Conservation (phyloP, 2,113 vertebrate genomes). For the Cebus imitator region DNA sequence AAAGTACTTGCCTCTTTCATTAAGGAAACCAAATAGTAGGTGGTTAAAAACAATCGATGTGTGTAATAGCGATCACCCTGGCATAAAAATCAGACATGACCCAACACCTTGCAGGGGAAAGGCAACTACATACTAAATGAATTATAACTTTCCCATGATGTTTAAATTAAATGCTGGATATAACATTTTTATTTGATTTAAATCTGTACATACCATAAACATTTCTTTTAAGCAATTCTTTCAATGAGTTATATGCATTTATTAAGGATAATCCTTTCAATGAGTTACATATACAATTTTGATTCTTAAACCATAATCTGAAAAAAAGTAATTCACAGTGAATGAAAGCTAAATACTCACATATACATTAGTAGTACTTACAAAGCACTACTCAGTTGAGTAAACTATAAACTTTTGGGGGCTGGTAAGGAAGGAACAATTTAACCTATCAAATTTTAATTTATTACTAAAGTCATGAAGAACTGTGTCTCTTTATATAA, state of each 20-base stretch:
- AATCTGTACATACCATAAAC: not conserved
- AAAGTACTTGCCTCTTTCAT: not conserved
- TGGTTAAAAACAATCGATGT: not conserved
- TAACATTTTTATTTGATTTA: not conserved
- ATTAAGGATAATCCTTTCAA: not conserved
- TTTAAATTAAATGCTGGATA: not conserved
- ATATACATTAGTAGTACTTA: not conserved
- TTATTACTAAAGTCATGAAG: not conserved
- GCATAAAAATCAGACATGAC: not conserved
- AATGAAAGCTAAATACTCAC: not conserved
- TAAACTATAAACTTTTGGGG: not conserved
- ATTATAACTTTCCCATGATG: not conserved
- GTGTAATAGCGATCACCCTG: not conserved
- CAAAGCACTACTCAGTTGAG: not conserved
- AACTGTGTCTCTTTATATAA: not conserved
- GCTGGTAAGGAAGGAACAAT: not conserved
- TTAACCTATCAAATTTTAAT: slow-evolving; percentile 15
- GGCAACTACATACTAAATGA: not conserved
- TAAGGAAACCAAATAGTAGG: not conserved
- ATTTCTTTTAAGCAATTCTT: slow-evolving; percentile 9
- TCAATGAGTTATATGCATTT: not conserved
- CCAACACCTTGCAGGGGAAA: not conserved
- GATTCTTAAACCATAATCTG: slow-evolving; percentile 27
- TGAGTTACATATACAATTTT: not conserved
- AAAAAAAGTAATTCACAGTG: not conserved